These are phyloP conservation scores for Ispidina picta DNA, from an alignment of 2,797 vertebrate species.

Conservation along the genomic window DNA sequence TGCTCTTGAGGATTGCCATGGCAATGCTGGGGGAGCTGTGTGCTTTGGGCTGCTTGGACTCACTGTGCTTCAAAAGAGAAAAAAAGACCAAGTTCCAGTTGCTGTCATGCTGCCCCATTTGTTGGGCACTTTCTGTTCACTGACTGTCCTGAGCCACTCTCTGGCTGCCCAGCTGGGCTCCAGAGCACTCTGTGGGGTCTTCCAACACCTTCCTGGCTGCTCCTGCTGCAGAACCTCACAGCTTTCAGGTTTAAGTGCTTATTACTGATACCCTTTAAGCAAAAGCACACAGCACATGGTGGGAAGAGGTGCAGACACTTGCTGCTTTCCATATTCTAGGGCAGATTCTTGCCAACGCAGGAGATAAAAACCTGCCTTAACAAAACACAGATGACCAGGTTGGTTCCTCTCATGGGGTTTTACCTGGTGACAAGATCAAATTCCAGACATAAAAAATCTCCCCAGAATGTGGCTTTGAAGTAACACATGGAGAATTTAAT, in stretches of 20 bases:
- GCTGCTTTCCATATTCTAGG: not conserved
- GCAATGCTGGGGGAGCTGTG: not conserved
- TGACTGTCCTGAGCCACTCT: not conserved
- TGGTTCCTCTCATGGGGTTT: not conserved
- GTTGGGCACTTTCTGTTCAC: not conserved
- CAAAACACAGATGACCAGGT: not conserved
- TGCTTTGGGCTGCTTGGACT: not conserved
- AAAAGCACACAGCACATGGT: not conserved
- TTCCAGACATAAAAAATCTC: not conserved
- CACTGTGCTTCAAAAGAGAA: not conserved
- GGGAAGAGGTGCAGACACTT: not conserved
- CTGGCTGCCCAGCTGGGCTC: not conserved
- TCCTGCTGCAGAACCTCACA: not conserved
- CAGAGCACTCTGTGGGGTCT: not conserved
- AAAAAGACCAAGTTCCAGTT: not conserved
- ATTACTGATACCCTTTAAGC: not conserved
- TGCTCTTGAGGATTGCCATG: conserved; percentile 35
- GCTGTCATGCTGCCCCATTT: not conserved
- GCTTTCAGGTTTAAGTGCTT: not conserved
- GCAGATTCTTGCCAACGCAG: not conserved
- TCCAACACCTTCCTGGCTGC: not conserved
- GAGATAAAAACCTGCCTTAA: not conserved
- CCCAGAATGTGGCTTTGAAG: not conserved
- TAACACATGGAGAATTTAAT: not conserved
- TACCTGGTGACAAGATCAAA: not conserved